Evolutionary conservation across 2,113 vertebrate species (phyloP).

Genomic region (Rissa tridactyla): DNA sequence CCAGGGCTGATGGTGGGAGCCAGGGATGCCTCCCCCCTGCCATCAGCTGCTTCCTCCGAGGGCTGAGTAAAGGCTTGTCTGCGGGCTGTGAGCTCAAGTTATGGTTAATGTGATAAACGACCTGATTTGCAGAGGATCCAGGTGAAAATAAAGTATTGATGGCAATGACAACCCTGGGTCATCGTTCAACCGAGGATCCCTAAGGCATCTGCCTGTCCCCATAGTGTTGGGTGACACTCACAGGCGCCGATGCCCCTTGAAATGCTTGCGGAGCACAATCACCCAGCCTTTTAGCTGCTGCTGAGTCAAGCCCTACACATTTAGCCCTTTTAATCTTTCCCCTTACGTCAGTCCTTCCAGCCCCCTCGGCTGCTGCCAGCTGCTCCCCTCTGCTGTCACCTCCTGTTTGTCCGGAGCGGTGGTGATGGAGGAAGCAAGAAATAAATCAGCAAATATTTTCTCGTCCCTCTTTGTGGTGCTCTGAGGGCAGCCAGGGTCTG

Average conservation of each 20-base stretch:
- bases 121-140: neutral
- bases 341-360: neutral
- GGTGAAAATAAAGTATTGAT: neutral
- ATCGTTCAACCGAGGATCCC: neutral
- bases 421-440: neutral
- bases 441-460: neutral
- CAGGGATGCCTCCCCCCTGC: neutral
- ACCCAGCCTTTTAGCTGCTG: neutral
- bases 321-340: neutral
- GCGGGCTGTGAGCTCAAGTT: neutral
- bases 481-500: neutral
- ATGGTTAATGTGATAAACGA: too few relatives aligned
- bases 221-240: neutral
- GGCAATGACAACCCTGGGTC: fast-evolving
- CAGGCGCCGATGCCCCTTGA: fast-evolving
- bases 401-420: neutral
- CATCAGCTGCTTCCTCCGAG: neutral
- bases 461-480: neutral
- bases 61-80: neutral
- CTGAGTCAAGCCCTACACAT: neutral
- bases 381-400: neutral
- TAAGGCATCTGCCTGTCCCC: neutral
- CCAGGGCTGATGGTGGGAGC: neutral
- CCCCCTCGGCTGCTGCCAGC: neutral
- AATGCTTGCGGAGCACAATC: neutral